Evolutionary conservation across 2,797 vertebrate species (phyloP), one percentile per base, ranked within the genome.

Genomic region (Lophius americanus): DNA sequence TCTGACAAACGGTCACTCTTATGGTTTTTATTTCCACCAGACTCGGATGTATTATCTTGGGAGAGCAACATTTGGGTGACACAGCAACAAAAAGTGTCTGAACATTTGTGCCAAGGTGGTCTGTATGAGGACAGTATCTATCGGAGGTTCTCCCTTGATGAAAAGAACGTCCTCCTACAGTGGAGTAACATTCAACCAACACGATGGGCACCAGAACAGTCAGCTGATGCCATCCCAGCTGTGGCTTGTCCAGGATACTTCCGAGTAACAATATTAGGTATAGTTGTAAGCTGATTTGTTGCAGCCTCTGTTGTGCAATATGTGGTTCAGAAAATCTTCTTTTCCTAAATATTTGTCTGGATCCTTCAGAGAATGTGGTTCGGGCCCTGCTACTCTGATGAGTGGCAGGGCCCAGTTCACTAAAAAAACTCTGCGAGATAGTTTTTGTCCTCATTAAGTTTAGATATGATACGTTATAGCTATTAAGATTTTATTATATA

Each of bases 181-280:
- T 88, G 86, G 82, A 90, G 85, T 75, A 96, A 96, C 90, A 94
- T 96, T 61, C 94, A 96, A 58, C 91, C 95, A 10, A 72, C 91
- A 0, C 89, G 86, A 60, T 94, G 94, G 83, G 78, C 82, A 9
- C 90, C 92, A 4, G 75, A 86, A 7, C 79, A 82, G 4, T 87
- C 51, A 6, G 50, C 87, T 2, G 63, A 69, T 36, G 33, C 85
- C 4, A 64, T 92, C 71, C 79, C 83, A 33, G 88, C 85, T 10
- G 85, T 83, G 7, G 68, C 54, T 59, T 90, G 86, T 60, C 79
- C 87, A 23, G 95, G 95, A 44, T 94, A 95, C 91, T 96, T 94
- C 38, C 91, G 94, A 75, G 82, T 97, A 56, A 96, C 95, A 7
- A 90, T 98, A 79, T 79, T 98, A 63, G 95, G 96, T 98, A 86